A percentile compares a stretch with the other conserved stretches of the same genome.
Evolutionary conservation across 2,797 vertebrate species (phyloP).

Genomic region (Todus mexicanus): DNA sequence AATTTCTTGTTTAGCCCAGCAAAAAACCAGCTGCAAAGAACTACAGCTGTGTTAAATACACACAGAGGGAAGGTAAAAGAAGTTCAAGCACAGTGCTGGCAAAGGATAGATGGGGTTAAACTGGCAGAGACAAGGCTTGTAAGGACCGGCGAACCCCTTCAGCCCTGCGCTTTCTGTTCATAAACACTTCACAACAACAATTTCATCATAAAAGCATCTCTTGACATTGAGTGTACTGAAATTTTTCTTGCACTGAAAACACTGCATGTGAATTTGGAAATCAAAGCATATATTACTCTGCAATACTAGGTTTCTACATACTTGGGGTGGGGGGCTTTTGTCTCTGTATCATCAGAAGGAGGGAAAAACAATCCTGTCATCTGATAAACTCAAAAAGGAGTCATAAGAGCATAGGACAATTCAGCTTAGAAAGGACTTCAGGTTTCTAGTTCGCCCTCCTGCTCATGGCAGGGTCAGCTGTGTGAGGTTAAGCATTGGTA

Average conservation of each 20-base stretch:
- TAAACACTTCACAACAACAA: not conserved
- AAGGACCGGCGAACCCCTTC: not conserved
- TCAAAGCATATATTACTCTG: not conserved
- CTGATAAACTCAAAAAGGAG: not conserved
- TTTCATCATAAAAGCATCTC: not conserved
- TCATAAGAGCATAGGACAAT: not conserved
- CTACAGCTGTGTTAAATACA: not conserved
- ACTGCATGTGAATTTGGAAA: not conserved
- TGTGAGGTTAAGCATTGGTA: not conserved
- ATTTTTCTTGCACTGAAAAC: not conserved
- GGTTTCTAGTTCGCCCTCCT: not conserved
- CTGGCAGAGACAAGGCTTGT: fast-evolving
- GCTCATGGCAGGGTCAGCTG: not conserved
- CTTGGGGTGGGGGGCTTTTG: not conserved
- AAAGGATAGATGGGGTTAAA: not conserved
- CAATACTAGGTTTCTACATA: not conserved
- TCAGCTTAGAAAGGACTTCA: not conserved
- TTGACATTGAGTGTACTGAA: not conserved
- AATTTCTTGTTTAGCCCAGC: not conserved
- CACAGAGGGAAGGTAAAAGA: not conserved
- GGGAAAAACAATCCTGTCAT: not conserved
- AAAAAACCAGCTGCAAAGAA: not conserved
- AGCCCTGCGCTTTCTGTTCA: not conserved
- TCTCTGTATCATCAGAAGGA: not conserved
- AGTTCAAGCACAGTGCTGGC: not conserved